Evolutionary conservation across 2,888 invertebrate species (phyloP), one percentile per base, ranked within the genome.

Genomic region (Entomobrya proxima): DNA sequence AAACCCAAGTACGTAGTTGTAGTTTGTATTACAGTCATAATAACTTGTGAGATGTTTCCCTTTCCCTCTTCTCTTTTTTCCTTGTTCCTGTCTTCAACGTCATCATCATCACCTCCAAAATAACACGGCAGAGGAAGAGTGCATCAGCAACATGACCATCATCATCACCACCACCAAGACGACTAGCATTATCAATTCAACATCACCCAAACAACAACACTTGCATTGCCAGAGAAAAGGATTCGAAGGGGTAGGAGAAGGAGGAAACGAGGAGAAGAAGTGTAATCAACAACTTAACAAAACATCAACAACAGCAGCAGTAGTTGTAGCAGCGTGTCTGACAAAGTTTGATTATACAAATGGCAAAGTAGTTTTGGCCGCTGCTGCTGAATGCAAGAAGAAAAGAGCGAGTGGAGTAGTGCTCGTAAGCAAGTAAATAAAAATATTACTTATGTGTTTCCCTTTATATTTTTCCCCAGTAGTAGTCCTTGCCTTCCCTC

Each of bases 211-310:
- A 37, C 35, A 64, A 18, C 21, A 55, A 21, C 35, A 64, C 7
- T 32, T 32, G 13, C 61, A 15, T 3, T 13, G 11, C 27, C 9
- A 15, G 27, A 27, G 11, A 27, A 18, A 4, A 32, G 30, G 11
- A 32, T 4, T 32, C n/a, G 32, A 32, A 30, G 58, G 58, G 21
- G 30, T 61, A 15, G 32, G 9, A n/a, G 15, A n/a, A n/a, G n/a
- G 7, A 32, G n/a, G n/a, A 61, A 21, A 52, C 37, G 67, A 44
- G 67, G 18, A n/a, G n/a, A 40, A 67, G 67, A 11, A 44, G 15
- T 24, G 67, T 24, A 67, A 37, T 67, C 67, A 67, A 40, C 40
- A 67, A 67, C 40, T 67, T 64, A 64, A 35, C 18, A 64, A 64
- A 58, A 27, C 58, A 58, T 58, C 58, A 58, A 21, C 44, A 40